Evolutionary conservation across 1,140 invertebrate genomes (phyloP), one percentile per base, ranked within the genome.

Genomic region (Hormaphis cornu): DNA sequence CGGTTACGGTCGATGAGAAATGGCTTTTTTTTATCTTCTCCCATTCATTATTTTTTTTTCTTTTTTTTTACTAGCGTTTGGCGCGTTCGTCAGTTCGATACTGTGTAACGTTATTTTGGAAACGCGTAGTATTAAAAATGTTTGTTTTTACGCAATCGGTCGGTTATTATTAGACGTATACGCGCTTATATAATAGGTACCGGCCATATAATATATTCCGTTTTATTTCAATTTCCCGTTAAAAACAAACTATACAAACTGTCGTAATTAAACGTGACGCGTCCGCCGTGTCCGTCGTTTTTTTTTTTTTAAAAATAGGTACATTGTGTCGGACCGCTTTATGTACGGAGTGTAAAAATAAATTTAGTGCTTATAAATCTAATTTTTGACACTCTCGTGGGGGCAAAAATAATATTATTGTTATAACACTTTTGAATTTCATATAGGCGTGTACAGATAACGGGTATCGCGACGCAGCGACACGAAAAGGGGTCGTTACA

Each of bases 171-270:
- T 56, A 56, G 30, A 56, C 6, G n/a, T 3, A 30, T n/a, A n/a
- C n/a, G 18, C 9, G 16, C 8, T 18, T 6, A 33, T 33, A 33
- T 18, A 16, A 37, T 8, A 16, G n/a, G n/a, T n/a, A 1, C 12
- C 2, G 10, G 7, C 8, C n/a, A 56, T 24, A 22, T 20, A 37
- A 58, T 58, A 58, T 12, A 37, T 40, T 37, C 40, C 33, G 2
- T n/a, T 58, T 58, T 40, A 58, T 58, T 58, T 58, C 22, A 40
- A 58, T 58, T 58, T 58, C 33, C 12, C 35, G 54, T 58, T 22
- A 40, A 58, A 16, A 40, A 58, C 30, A 9, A n/a, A n/a, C 9
- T 8, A 40, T 37, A 58, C 33, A 40, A 16, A 58, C 40, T 40
- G 33, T 58, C 40, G 24, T 58, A 20, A 40, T 58, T 24, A n/a